These are phyloP conservation scores for Triplophysa dalaica DNA, from an alignment of 2,113 vertebrate genomes.

Conservation along the genomic window DNA sequence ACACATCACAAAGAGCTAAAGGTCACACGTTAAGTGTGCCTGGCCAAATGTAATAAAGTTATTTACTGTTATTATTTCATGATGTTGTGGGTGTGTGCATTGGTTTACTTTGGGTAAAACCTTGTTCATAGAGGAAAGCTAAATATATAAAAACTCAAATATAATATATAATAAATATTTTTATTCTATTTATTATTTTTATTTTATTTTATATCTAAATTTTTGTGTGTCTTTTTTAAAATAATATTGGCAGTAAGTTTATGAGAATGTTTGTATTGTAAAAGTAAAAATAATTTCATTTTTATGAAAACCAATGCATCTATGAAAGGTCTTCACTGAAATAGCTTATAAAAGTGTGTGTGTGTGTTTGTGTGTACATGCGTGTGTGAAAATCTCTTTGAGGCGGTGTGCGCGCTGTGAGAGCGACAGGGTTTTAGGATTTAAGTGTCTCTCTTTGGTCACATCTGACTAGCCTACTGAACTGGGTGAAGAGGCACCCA, in stretches of 20 bases:
- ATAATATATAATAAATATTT: no score
- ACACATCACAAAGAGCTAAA: constrained; percentile 13
- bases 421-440: not conserved
- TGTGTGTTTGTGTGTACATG: not conserved
- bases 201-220: no score
- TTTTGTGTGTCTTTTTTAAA: no score
- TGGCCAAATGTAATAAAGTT: not conserved
- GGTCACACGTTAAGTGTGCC: constrained; percentile 8
- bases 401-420: not conserved
- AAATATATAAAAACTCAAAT: no score
- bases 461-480: constrained; percentile 5
- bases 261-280: no score
- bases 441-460: not conserved
- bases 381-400: not conserved
- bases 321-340: no score
- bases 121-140: no score
- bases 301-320: no score
- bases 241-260: no score
- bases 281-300: no score
- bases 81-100: not conserved
- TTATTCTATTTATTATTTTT: no score
- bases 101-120: no score
- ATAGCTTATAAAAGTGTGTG: not conserved
- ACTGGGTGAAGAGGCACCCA: not conserved
- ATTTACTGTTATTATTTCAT: constrained; percentile 20